Evolutionary conservation across 2,797 vertebrate species (phyloP).

Genomic region (Petrocephalus schoutedeni): DNA sequence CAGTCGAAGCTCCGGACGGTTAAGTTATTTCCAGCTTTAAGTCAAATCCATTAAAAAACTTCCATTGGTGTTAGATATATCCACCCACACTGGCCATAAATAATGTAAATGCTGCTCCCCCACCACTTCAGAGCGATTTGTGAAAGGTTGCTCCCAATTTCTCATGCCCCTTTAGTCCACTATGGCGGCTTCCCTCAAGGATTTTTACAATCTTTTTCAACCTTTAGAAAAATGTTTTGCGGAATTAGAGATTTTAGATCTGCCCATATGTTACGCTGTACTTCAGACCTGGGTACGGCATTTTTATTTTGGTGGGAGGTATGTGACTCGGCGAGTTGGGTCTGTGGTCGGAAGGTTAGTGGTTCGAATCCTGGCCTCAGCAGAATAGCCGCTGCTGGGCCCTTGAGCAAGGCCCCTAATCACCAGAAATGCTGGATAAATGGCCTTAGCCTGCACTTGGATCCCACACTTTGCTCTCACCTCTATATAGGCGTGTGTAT

Average conservation of each 20-base stretch:
- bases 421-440: neutral
- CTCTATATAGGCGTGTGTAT: neutral
- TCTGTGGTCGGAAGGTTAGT: neutral
- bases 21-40: slow-evolving; percentile 29
- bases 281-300: neutral
- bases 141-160: neutral
- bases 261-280: neutral
- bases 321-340: neutral
- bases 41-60: slow-evolving; percentile 28
- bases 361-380: neutral
- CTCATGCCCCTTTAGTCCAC: neutral
- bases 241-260: slow-evolving; percentile 14
- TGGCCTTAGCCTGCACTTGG: neutral
- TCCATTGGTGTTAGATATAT: slow-evolving; percentile 39
- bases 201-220: slow-evolving; percentile 8
- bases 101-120: slow-evolving; percentile 45
- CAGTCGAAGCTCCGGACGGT: neutral
- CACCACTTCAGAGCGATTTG: neutral
- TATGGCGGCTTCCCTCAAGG: neutral
- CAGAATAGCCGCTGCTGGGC: neutral
- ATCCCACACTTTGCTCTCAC: neutral
- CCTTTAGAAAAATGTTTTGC: neutral
- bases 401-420: neutral
- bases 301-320: neutral
- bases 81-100: slow-evolving; percentile 48